A percentile compares a stretch with the other conserved stretches of the same genome.
Evolutionary conservation across 2,797 vertebrate species (phyloP).

Genomic region (Eutrigla gurnardus): DNA sequence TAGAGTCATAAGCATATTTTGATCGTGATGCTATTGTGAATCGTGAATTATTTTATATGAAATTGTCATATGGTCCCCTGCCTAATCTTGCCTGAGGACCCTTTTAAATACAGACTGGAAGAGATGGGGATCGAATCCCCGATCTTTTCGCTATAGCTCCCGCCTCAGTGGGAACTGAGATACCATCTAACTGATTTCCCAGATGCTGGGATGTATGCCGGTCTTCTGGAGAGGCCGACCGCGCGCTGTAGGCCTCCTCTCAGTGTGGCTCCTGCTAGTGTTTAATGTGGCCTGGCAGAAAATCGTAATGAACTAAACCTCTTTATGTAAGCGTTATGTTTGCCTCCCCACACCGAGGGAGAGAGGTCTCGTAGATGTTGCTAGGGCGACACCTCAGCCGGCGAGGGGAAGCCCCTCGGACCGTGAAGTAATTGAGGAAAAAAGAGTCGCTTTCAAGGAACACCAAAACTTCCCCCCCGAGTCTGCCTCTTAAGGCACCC

Average conservation of each 20-base stretch:
- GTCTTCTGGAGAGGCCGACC: constrained; percentile 45
- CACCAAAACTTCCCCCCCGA: constrained; percentile 61
- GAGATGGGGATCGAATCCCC: too few species aligned
- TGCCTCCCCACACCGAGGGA: constrained; percentile 30
- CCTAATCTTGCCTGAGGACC: too few species aligned
- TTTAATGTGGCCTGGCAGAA: constrained; percentile 62
- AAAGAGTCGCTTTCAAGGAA: constrained; percentile 65
- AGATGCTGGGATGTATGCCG: constrained; percentile 42
- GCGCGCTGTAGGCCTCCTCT: constrained; percentile 30
- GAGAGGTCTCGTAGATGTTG: constrained; percentile 55
- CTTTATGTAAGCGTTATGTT: constrained; percentile 58
- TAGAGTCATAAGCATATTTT: too few species aligned
- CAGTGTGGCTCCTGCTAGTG: constrained; percentile 39
- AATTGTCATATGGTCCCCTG: too few species aligned
- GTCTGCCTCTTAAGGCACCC: constrained; percentile 49
- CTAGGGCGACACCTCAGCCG: constrained; percentile 47
- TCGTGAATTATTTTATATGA: too few species aligned
- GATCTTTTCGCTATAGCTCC: too few species aligned
- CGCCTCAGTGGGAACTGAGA: constrained; percentile 2
- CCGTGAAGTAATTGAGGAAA: constrained; percentile 50
- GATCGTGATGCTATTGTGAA: too few species aligned
- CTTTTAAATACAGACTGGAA: too few species aligned
- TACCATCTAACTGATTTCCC: constrained; percentile 38
- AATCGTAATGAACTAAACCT: constrained; percentile 50
- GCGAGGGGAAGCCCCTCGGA: constrained; percentile 57